phyloP scores from a whole-genome alignment of 2,888 invertebrate genomes.

The Corbicula japonica region DNA sequence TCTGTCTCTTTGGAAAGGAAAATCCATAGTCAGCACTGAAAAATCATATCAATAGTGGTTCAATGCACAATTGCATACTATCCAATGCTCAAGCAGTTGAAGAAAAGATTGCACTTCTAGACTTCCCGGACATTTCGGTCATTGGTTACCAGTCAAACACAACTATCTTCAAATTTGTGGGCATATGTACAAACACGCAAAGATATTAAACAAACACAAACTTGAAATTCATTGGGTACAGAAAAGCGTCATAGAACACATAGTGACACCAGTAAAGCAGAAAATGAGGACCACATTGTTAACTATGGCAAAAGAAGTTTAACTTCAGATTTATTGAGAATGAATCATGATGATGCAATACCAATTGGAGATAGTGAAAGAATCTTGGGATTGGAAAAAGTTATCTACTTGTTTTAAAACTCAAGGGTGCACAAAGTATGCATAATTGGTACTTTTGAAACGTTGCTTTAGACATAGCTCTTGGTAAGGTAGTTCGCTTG shows the following conservation, averaged over 20 bases:
- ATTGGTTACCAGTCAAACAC: slow-evolving; percentile 32
- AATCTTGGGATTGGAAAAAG: slow-evolving; percentile 30
- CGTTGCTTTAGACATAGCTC: slow-evolving; percentile 31
- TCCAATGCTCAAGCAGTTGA: not conserved
- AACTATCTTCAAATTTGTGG: slow-evolving; percentile 27
- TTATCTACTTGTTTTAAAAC: slow-evolving; percentile 33
- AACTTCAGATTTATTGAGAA: slow-evolving; percentile 25
- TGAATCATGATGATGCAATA: slow-evolving; percentile 52
- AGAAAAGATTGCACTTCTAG: not conserved
- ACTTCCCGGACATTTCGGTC: slow-evolving; percentile 7
- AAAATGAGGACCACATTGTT: slow-evolving; percentile 14
- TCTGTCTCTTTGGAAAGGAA: slow-evolving; percentile 35
- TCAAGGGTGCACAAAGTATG: slow-evolving; percentile 48
- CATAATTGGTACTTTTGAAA: slow-evolving; percentile 48
- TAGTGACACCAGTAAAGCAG: not conserved
- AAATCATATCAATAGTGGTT: not conserved
- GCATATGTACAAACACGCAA: slow-evolving; percentile 21
- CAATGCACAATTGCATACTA: not conserved
- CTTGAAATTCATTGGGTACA: not conserved
- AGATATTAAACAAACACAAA: slow-evolving; percentile 6
- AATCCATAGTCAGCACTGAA: not conserved
- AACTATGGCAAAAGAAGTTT: slow-evolving; percentile 31
- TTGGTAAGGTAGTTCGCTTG: too few relatives aligned
- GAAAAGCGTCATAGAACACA: not conserved
- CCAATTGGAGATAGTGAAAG: slow-evolving; percentile 39